Evolutionary conservation across 2,888 invertebrate species (phyloP).

Genomic region (Perizoma affinitatum): DNA sequence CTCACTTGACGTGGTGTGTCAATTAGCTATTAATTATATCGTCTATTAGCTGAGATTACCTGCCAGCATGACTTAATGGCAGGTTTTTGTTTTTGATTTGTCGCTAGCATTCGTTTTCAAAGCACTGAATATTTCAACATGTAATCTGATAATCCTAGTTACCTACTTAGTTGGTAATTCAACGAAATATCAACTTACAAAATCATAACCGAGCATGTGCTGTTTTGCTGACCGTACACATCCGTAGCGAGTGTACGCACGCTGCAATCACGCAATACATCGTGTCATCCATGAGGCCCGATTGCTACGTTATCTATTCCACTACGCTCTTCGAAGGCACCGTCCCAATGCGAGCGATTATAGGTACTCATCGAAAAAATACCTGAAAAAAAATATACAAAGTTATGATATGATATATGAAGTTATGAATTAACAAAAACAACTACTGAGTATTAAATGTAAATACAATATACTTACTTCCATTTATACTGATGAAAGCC

Average conservation of each 20-base stretch:
- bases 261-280: slow-evolving; percentile 48
- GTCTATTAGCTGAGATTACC: too few species aligned
- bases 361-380: background rate
- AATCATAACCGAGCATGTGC: slow-evolving; percentile 12
- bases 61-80: too few species aligned
- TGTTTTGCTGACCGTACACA: slow-evolving; percentile 39
- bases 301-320: slow-evolving; percentile 20
- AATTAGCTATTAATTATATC: too few species aligned
- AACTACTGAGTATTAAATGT: too few species aligned
- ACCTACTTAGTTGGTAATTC: background rate
- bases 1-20: too few species aligned
- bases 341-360: slow-evolving; percentile 32
- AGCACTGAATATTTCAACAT: background rate
- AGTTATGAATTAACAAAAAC: too few species aligned
- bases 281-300: slow-evolving; percentile 46
- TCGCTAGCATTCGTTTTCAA: too few species aligned
- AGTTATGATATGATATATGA: too few species aligned
- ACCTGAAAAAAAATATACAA: slow-evolving; percentile 2
- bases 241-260: slow-evolving; percentile 32
- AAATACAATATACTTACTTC: too few species aligned
- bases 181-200: slow-evolving; percentile 3
- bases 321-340: slow-evolving; percentile 6
- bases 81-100: too few species aligned
- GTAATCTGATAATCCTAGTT: slow-evolving; percentile 8
- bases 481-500: too few species aligned